Conservation (phyloP, 2,888 invertebrate genomes). For the Melikaiella ostensackeni region DNA sequence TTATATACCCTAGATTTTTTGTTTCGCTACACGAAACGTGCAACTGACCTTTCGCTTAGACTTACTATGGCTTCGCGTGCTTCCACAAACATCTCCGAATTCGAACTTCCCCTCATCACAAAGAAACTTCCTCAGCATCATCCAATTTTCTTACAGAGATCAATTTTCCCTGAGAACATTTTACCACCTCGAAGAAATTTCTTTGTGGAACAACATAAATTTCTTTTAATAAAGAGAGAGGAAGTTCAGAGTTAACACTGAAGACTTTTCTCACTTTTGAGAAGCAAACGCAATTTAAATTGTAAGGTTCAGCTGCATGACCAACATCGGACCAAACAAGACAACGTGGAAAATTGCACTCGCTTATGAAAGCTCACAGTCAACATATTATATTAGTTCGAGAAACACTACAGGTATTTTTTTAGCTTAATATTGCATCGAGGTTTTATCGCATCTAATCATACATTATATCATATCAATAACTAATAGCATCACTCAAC, state of each 20-base stretch:
- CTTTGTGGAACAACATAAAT: background rate
- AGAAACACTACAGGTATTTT: conserved; percentile 13
- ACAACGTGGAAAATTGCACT: conserved; percentile 28
- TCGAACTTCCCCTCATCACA: conserved; percentile 9
- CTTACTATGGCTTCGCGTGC: conserved; percentile 27
- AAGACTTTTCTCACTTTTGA: conserved; percentile 24
- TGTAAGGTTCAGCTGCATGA: conserved; percentile 33
- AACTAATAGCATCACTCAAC: conserved; percentile 40
- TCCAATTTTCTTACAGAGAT: conserved; percentile 5
- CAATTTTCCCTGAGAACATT: conserved; percentile 17
- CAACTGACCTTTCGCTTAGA: conserved; percentile 46
- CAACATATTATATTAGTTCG: conserved; percentile 34
- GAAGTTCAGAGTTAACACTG: background rate
- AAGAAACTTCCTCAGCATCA: background rate
- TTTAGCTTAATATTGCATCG: conserved; percentile 43
- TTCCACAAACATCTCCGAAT: conserved; percentile 26
- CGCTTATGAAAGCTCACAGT: conserved; percentile 18
- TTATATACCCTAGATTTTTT: conserved; percentile 37
- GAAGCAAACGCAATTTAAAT: conserved; percentile 34
- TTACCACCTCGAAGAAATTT: background rate
- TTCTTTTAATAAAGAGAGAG: background rate
- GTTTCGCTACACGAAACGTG: conserved; percentile 54
- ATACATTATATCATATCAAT: conserved; percentile 27
- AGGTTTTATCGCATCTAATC: conserved; percentile 38
- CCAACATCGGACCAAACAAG: conserved; percentile 28